Percentiles rank a stretch among this genome's conserved stretches.
phyloP scores from a whole-genome alignment of 2,797 vertebrate species.

The Ateles fusciceps region DNA sequence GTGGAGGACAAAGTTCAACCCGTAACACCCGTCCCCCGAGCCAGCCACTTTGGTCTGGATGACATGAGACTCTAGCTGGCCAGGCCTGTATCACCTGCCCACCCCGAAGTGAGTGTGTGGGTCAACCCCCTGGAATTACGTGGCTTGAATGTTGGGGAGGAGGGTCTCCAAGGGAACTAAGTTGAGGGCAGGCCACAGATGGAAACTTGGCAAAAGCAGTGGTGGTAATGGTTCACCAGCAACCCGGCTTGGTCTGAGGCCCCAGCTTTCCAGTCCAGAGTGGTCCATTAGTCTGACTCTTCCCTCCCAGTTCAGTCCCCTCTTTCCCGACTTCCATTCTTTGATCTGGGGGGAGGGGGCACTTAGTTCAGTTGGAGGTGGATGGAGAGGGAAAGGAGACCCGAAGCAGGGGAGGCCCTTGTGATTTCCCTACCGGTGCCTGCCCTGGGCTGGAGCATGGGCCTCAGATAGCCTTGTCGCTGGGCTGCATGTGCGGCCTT shows the following conservation, averaged over 20 bases:
- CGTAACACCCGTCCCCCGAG: not conserved
- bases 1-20: not conserved
- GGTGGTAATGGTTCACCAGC: not conserved
- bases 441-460: not conserved
- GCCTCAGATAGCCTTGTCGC: not conserved
- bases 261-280: accelerated
- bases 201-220: too few species aligned
- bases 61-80: not conserved
- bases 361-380: not conserved
- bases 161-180: not conserved
- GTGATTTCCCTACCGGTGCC: accelerated
- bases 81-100: not conserved
- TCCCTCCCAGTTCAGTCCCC: not conserved
- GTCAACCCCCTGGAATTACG: accelerated
- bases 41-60: not conserved
- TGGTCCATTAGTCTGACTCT: not conserved
- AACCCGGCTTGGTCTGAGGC: accelerated
- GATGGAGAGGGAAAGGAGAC: not conserved
- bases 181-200: not conserved
- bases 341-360: not conserved
- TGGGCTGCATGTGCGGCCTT: accelerated
- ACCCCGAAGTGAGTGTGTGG: not conserved
- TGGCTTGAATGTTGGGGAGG: not conserved
- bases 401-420: not conserved
- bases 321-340: not conserved